A percentile compares a stretch with the other conserved stretches of the same genome.
These are phyloP conservation scores for Drosophila teissieri DNA, from an alignment of 1,140 invertebrate genomes.

Conservation along the genomic window DNA sequence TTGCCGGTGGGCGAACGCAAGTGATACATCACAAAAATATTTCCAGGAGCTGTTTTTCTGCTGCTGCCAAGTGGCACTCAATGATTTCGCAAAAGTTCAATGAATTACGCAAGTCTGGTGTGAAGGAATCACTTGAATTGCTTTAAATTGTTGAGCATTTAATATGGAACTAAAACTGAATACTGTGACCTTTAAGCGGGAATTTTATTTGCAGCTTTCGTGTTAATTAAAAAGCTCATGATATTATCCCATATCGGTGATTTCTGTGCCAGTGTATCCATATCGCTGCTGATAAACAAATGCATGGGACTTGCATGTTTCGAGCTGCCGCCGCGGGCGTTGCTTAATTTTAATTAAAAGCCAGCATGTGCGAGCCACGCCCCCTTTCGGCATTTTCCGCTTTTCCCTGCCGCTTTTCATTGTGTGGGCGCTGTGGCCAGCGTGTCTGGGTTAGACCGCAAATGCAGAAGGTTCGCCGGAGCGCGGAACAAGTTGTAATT, in stretches of 20 bases:
- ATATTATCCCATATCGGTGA: too few relatives aligned
- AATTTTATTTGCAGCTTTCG: too few relatives aligned
- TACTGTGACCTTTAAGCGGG: too few relatives aligned
- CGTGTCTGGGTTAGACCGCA: slow-evolving; percentile 34
- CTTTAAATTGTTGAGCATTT: background rate
- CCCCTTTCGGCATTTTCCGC: background rate
- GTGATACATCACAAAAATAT: slow-evolving; percentile 12
- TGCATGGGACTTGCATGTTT: slow-evolving; percentile 40
- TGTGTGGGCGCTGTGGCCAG: slow-evolving; percentile 13
- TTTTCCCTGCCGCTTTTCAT: background rate
- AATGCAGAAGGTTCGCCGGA: slow-evolving; percentile 33
- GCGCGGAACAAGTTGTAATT: slow-evolving; percentile 37
- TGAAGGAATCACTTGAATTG: background rate
- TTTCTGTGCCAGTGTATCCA: background rate
- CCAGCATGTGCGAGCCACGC: slow-evolving; percentile 6
- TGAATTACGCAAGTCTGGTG: background rate
- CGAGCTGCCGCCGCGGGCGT: slow-evolving; percentile 18
- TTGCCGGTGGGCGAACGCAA: slow-evolving; percentile 7
- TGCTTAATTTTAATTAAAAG: slow-evolving; percentile 70
- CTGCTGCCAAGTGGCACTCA: too few relatives aligned
- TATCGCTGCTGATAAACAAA: slow-evolving; percentile 12
- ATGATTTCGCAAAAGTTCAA: background rate
- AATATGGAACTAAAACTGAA: too few relatives aligned
- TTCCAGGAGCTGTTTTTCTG: slow-evolving; percentile 1
- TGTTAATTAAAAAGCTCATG: too few relatives aligned